phyloP scores from a whole-genome alignment of 2,888 invertebrate species.

The Cosmia trapezina region DNA sequence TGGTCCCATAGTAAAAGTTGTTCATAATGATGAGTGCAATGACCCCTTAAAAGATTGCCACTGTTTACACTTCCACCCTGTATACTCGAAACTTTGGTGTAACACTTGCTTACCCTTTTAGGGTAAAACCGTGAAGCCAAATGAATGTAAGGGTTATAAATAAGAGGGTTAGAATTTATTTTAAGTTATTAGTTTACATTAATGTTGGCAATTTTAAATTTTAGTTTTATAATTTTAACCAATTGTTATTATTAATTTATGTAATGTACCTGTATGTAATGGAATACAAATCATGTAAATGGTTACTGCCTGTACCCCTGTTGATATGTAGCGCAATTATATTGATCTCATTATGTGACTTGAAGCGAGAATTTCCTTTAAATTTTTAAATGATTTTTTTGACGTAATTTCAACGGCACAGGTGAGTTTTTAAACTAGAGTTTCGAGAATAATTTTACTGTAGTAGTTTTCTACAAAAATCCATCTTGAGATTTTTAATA shows the following conservation, averaged over 20 bases:
- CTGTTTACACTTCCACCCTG: too few relatives aligned
- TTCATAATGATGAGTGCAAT: too few relatives aligned
- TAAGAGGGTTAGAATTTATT: neutral
- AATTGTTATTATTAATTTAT: conserved; percentile 43
- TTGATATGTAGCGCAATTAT: conserved; percentile 33
- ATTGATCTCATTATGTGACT: conserved; percentile 27
- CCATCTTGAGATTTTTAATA: neutral
- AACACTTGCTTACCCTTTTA: neutral
- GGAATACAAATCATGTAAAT: conserved; percentile 14
- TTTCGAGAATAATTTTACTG: too few relatives aligned
- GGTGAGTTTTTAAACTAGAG: too few relatives aligned
- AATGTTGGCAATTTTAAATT: conserved; percentile 18
- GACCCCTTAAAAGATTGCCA: too few relatives aligned
- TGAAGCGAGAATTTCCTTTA: neutral
- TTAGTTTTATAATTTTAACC: conserved; percentile 18
- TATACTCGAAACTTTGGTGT: neutral
- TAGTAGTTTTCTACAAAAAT: neutral
- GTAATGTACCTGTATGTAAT: conserved; percentile 15
- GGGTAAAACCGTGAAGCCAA: neutral
- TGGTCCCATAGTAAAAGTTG: too few relatives aligned
- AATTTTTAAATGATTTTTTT: too few relatives aligned
- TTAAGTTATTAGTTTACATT: conserved; percentile 3
- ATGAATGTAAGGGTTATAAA: neutral
- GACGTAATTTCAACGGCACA: too few relatives aligned
- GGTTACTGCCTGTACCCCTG: neutral